A percentile compares a stretch with the other conserved stretches of the same genome.
phyloP scores from a whole-genome alignment of 2,797 vertebrate species.

The Hoplostethus mediterraneus region DNA sequence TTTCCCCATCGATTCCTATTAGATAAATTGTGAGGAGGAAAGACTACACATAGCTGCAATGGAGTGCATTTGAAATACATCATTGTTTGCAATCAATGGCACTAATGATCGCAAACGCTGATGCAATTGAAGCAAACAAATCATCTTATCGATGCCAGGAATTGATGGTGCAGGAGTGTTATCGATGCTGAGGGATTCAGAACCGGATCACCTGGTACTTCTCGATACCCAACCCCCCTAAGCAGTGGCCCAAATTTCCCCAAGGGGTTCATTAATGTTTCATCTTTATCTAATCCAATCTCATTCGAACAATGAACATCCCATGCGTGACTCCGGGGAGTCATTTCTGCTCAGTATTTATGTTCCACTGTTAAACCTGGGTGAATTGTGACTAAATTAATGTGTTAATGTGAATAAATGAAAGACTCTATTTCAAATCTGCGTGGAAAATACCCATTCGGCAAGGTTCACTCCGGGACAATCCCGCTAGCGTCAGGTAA shows the following conservation, averaged over 20 bases:
- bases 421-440: slow-evolving; percentile 14
- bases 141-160: too few species aligned
- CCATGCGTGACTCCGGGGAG: slow-evolving; percentile 19
- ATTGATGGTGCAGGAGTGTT: too few species aligned
- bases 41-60: too few species aligned
- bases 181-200: too few species aligned
- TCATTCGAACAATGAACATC: slow-evolving; percentile 29
- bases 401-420: slow-evolving; percentile 24
- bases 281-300: slow-evolving; percentile 26
- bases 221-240: too few species aligned
- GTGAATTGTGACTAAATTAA: not conserved
- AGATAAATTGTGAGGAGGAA: too few species aligned
- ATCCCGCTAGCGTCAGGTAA: not conserved
- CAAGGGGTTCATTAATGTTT: not conserved
- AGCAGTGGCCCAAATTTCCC: not conserved
- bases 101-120: too few species aligned
- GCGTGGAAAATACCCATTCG: slow-evolving; percentile 14
- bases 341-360: slow-evolving; percentile 32
- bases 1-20: too few species aligned
- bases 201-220: too few species aligned
- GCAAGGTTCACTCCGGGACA: not conserved
- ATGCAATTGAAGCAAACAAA: too few species aligned
- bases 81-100: too few species aligned
- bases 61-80: too few species aligned
- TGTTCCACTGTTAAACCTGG: not conserved